Conservation (phyloP, 2,888 invertebrate genomes). For the Hemaris fuciformis region DNA sequence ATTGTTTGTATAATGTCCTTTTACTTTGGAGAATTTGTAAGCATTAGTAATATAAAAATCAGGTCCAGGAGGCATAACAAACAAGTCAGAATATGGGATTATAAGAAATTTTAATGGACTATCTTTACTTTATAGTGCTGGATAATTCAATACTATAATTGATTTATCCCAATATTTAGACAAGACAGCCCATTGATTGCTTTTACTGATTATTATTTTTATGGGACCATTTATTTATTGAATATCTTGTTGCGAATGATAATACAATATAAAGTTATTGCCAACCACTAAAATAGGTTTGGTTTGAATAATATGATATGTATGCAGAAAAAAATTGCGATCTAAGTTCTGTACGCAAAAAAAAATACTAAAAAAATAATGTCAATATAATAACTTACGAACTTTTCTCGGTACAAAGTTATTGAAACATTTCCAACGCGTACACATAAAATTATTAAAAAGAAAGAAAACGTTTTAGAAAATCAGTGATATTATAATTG, state of each 20-base stretch:
- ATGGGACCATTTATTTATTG: background rate
- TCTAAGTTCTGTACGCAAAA: background rate
- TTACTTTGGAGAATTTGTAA: background rate
- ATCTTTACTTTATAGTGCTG: background rate
- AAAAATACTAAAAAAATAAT: background rate
- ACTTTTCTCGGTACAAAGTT: background rate
- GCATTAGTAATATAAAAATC: background rate
- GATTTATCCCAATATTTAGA: no score
- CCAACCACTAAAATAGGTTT: background rate
- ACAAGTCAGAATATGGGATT: background rate
- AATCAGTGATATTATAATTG: slow-evolving; percentile 15
- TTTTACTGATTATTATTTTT: background rate
- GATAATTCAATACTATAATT: no score
- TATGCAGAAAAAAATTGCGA: background rate
- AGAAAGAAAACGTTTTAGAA: background rate
- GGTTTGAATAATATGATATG: background rate
- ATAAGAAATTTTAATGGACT: background rate
- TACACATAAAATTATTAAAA: background rate
- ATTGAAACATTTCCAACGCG: background rate
- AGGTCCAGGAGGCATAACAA: background rate
- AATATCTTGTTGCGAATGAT: background rate
- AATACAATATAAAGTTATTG: no score
- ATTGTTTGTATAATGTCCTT: background rate
- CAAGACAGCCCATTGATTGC: background rate
- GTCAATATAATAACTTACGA: slow-evolving; percentile 4